phyloP scores from a whole-genome alignment of 1,140 invertebrate species.

The Dysdera silvatica region DNA sequence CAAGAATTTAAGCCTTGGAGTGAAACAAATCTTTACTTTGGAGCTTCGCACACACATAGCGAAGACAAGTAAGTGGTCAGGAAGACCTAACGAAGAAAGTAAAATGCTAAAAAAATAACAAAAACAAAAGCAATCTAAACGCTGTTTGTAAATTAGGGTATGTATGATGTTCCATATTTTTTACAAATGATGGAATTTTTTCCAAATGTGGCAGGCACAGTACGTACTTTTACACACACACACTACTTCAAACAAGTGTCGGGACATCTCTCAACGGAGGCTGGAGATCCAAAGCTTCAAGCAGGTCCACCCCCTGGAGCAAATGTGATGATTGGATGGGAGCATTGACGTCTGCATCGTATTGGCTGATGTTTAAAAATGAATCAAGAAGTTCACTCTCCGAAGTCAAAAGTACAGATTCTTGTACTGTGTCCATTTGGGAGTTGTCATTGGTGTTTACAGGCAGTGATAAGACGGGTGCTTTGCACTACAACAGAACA shows the following conservation, averaged over 20 bases:
- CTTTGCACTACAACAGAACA: too few relatives aligned
- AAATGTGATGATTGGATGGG: slow-evolving; percentile 43
- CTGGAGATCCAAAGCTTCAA: slow-evolving; percentile 47
- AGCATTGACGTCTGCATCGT: slow-evolving; percentile 53
- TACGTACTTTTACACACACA: too few relatives aligned
- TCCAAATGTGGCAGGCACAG: background rate
- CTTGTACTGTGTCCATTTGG: background rate
- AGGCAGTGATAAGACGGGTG: slow-evolving; percentile 12
- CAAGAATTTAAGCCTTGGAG: too few relatives aligned
- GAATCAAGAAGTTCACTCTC: slow-evolving; percentile 20
- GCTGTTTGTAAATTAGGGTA: too few relatives aligned
- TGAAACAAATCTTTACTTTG: too few relatives aligned
- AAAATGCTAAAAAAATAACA: too few relatives aligned
- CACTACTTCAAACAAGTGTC: slow-evolving; percentile 10
- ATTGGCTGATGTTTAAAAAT: slow-evolving; percentile 35
- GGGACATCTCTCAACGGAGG: slow-evolving; percentile 13
- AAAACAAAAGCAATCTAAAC: too few relatives aligned
- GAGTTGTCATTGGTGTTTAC: background rate
- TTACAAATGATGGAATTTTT: background rate
- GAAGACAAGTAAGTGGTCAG: too few relatives aligned
- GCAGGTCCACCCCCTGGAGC: slow-evolving; percentile 49
- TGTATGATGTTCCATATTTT: too few relatives aligned
- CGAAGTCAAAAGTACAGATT: slow-evolving; percentile 1
- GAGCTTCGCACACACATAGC: too few relatives aligned
- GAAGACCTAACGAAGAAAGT: too few relatives aligned